Percentiles rank a stretch among this genome's conserved stretches.
Conservation (phyloP, 2,113 vertebrate genomes). For the Rhea americana region DNA sequence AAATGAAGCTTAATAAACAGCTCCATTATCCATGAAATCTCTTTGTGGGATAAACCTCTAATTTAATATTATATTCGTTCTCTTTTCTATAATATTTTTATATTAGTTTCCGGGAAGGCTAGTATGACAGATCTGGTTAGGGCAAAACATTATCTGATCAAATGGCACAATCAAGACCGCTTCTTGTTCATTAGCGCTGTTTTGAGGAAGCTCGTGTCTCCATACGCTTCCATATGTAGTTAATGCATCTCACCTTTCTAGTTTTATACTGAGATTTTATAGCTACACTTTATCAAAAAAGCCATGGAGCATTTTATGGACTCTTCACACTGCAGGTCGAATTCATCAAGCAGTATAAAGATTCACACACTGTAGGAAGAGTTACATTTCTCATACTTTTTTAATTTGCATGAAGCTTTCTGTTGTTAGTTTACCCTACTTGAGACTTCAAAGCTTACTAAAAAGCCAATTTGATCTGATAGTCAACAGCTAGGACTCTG, state of each 20-base stretch:
- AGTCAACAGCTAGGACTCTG: not conserved
- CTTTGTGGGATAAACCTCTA: not conserved
- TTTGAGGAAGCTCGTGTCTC: not conserved
- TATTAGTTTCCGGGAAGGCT: not conserved
- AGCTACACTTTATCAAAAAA: not conserved
- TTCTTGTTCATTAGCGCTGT: not conserved
- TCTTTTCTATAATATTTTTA: not conserved
- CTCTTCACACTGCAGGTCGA: not conserved
- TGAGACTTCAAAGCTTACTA: not conserved
- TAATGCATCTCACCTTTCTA: not conserved
- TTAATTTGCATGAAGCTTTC: not conserved
- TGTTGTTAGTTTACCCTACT: not conserved
- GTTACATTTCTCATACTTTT: not conserved
- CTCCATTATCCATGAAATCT: not conserved
- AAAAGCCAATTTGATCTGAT: not conserved
- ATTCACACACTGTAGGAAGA: not conserved
- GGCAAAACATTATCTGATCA: not conserved
- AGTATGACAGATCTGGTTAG: not conserved
- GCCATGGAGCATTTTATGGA: not conserved
- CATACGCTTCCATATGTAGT: not conserved
- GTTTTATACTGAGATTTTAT: not conserved
- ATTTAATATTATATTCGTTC: not conserved
- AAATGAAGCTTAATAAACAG: not conserved
- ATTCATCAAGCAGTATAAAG: not conserved
- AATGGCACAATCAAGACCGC: not conserved